Evolutionary conservation across 2,888 invertebrate genomes (phyloP).

Genomic region (Caenorhabditis zanzibari): DNA sequence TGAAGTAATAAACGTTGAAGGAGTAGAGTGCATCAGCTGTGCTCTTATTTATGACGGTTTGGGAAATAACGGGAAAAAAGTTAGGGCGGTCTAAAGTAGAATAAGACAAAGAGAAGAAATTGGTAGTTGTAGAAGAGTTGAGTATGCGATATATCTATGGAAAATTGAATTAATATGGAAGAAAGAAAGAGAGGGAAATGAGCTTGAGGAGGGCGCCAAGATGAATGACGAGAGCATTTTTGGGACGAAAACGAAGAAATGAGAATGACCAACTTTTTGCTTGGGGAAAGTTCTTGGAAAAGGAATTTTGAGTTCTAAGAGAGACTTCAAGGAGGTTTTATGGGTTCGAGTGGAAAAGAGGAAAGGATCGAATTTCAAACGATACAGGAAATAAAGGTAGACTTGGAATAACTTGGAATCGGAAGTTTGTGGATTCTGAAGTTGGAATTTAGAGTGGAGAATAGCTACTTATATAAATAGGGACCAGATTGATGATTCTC

Average conservation of each 20-base stretch:
- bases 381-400: conserved; percentile 26
- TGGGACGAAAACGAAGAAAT: conserved; percentile 12
- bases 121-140: neutral
- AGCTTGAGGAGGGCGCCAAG: conserved; percentile 33
- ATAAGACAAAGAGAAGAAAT: conserved; percentile 28
- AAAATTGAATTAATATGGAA: conserved; percentile 55
- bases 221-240: conserved; percentile 45
- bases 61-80: conserved; percentile 11
- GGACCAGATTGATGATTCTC: too few relatives aligned
- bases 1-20: neutral
- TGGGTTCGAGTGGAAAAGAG: neutral
- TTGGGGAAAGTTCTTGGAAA: neutral
- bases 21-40: neutral
- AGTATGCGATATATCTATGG: conserved; percentile 25
- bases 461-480: too few relatives aligned
- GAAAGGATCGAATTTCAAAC: conserved; percentile 29
- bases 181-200: neutral
- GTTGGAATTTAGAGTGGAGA: neutral
- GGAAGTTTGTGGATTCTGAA: neutral
- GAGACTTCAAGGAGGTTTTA: neutral
- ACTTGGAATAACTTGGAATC: neutral
- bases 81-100: conserved; percentile 28
- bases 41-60: neutral
- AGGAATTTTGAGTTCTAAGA: neutral
- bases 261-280: conserved; percentile 33